A percentile compares a stretch with the other conserved stretches of the same genome.
Conservation (phyloP, 2,888 invertebrate species). For the Lithophane ornitopus region DNA sequence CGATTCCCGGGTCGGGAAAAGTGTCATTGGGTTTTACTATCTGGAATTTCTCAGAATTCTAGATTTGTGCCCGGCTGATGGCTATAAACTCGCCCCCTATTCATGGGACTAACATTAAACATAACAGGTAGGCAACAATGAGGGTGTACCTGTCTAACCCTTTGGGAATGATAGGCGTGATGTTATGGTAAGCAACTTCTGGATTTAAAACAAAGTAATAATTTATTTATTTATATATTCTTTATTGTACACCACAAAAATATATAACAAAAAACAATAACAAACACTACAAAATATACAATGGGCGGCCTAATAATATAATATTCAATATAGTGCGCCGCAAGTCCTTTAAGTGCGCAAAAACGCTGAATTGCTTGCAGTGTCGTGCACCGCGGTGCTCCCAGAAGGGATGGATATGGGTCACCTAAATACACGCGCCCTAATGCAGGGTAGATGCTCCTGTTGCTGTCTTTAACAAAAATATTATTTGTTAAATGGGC, state of each 20-base stretch:
- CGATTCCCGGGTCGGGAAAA: background rate
- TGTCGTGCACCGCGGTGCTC: constrained; percentile 77
- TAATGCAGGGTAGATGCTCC: constrained; percentile 67
- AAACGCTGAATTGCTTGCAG: constrained; percentile 83
- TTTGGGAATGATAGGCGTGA: background rate
- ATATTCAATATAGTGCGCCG: constrained; percentile 39
- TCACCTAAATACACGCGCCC: constrained; percentile 84
- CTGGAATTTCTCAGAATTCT: background rate
- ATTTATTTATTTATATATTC: too few relatives aligned
- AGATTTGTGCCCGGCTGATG: background rate
- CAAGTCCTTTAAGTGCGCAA: constrained; percentile 62
- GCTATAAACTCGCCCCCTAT: background rate
- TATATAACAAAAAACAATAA: too few relatives aligned
- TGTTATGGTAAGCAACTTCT: background rate
- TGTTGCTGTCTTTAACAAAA: constrained; percentile 30
- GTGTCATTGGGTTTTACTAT: background rate
- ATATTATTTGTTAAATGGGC: background rate
- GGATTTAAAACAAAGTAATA: background rate
- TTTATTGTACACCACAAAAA: too few relatives aligned
- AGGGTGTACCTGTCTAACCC: background rate
- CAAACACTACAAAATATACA: too few relatives aligned
- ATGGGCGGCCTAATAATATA: too few relatives aligned
- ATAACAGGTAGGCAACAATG: background rate
- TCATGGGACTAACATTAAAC: background rate
- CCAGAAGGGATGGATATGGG: constrained; percentile 82